A percentile compares a stretch with the other conserved stretches of the same genome.
Conservation (phyloP, 2,113 vertebrate genomes). For the Nibea coibor region DNA sequence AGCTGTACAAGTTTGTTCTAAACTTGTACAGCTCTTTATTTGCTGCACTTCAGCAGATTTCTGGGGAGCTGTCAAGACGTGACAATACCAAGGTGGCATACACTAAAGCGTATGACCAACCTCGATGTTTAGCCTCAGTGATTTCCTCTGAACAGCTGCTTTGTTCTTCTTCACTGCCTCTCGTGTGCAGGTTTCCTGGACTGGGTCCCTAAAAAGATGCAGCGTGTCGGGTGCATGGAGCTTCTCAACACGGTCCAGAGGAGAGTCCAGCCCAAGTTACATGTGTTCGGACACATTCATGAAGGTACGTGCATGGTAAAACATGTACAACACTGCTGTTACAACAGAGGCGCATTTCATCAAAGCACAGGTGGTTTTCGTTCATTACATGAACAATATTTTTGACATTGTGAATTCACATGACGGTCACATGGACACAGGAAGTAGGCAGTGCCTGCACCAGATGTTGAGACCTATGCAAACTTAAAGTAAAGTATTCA, state of each 20-base stretch:
- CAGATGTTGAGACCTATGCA: no score
- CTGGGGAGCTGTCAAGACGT: no score
- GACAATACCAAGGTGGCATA: no score
- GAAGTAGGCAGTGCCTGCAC: no score
- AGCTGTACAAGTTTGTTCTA: no score
- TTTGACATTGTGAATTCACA: not conserved
- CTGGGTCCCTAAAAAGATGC: constrained; percentile 99
- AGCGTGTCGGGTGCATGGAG: constrained; percentile 96
- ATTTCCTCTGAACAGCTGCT: no score
- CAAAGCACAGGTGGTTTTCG: not conserved
- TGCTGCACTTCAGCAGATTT: no score
- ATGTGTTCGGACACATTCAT: constrained; percentile 97
- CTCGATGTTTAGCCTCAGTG: no score
- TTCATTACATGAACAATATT: not conserved
- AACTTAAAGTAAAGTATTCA: no score
- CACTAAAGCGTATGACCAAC: no score
- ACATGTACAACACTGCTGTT: not conserved
- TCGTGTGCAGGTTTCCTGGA: constrained; percentile 91
- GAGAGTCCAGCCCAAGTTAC: constrained; percentile 93
- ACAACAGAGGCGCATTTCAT: not conserved
- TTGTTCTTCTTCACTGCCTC: not conserved
- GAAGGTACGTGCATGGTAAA: constrained; percentile 86
- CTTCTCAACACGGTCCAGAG: constrained; percentile 96
- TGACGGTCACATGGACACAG: no score
- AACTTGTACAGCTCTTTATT: no score